Evolutionary conservation across 2,113 vertebrate genomes (phyloP).

Genomic region (Brachypteracias leptosomus): DNA sequence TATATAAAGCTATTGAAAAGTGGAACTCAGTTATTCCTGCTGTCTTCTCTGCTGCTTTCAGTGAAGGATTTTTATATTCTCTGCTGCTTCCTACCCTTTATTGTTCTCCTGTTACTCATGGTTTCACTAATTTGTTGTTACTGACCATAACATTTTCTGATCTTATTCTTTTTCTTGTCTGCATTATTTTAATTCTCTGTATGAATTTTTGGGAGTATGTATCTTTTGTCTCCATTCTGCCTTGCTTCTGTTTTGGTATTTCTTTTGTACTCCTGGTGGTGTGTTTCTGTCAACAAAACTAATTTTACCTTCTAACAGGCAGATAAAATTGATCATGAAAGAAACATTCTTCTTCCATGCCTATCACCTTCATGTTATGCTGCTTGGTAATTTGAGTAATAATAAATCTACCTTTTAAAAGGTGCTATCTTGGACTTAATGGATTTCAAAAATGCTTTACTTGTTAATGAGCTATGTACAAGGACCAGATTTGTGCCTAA

Average conservation of each 20-base stretch:
- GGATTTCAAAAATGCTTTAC: conserved; percentile 32
- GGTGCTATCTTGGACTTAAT: neutral
- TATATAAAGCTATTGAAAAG: neutral
- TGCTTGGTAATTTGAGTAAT: neutral
- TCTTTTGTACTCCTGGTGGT: neutral
- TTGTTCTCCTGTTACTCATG: neutral
- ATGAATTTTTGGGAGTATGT: neutral
- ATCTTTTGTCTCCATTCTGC: neutral
- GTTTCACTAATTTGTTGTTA: neutral
- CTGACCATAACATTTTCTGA: neutral
- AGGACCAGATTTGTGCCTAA: conserved; percentile 30
- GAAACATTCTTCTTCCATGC: neutral
- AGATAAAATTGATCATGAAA: neutral
- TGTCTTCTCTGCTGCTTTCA: neutral
- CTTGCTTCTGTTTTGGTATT: neutral
- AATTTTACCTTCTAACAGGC: neutral
- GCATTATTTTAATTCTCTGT: neutral
- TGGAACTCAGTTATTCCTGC: neutral
- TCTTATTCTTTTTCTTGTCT: neutral
- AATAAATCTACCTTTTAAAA: conserved; percentile 32
- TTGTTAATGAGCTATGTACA: conserved; percentile 35
- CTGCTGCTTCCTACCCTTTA: neutral
- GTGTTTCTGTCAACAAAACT: neutral
- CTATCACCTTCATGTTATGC: neutral
- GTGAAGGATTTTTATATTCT: neutral